phyloP scores from a whole-genome alignment of 2,888 invertebrate genomes.

The Blera fallax region DNA sequence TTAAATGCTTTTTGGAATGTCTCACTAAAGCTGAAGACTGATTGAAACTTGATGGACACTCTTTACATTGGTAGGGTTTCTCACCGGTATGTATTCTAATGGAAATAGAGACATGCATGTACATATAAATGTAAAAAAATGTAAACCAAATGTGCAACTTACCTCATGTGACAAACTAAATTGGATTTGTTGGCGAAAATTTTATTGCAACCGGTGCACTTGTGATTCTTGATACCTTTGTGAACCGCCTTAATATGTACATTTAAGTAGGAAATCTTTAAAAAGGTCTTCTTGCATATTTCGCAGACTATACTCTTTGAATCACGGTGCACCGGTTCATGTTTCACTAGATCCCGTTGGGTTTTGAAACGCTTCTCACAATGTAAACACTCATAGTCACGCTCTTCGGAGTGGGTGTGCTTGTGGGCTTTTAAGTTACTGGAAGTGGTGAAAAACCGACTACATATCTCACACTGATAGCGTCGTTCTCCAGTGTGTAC shows the following conservation, averaged over 20 bases:
- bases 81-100: slow-evolving; percentile 76
- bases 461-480: slow-evolving; percentile 76
- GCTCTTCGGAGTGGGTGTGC: slow-evolving; percentile 73
- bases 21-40: slow-evolving; percentile 76
- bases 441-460: slow-evolving; percentile 75
- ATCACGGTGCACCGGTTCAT: slow-evolving; percentile 74
- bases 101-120: background rate
- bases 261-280: slow-evolving; percentile 74
- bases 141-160: background rate
- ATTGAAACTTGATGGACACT: slow-evolving; percentile 76
- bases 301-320: slow-evolving; percentile 74
- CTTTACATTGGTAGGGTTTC: slow-evolving; percentile 75
- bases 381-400: slow-evolving; percentile 73
- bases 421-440: slow-evolving; percentile 76
- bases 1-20: slow-evolving; percentile 75
- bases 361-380: slow-evolving; percentile 75
- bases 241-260: slow-evolving; percentile 75
- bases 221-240: slow-evolving; percentile 74
- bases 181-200: slow-evolving; percentile 76
- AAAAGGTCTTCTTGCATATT: slow-evolving; percentile 75
- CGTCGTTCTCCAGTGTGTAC: slow-evolving; percentile 74
- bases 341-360: slow-evolving; percentile 74
- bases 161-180: slow-evolving; percentile 76
- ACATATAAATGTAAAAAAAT: too few relatives aligned
- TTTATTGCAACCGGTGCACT: slow-evolving; percentile 75